Conservation (phyloP, 2,113 vertebrate genomes). For the Crypturellus undulatus region DNA sequence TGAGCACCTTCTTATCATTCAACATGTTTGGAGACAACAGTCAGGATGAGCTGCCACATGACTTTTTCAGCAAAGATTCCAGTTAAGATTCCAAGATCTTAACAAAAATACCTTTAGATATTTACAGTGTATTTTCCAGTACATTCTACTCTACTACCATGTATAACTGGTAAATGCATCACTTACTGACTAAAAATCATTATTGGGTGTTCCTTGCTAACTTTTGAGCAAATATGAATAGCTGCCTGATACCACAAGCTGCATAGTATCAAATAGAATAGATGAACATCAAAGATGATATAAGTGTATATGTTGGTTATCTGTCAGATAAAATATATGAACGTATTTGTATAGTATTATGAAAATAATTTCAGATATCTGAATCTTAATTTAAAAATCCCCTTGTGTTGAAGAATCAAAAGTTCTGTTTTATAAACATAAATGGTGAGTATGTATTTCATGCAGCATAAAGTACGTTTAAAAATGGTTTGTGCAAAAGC, state of each 20-base stretch:
- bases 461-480: not conserved
- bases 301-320: not conserved
- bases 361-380: not conserved
- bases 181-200: not conserved
- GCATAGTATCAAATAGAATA: not conserved
- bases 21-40: no score
- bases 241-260: not conserved
- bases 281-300: not conserved
- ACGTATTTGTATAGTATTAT: not conserved
- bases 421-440: not conserved
- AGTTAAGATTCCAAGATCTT: not conserved
- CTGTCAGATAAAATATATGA: not conserved
- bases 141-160: not conserved
- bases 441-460: not conserved
- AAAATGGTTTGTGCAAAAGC: not conserved
- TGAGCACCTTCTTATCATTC: no score
- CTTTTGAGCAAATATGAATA: not conserved
- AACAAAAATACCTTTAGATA: not conserved
- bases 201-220: not conserved
- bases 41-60: no score
- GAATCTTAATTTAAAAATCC: not conserved
- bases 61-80: no score
- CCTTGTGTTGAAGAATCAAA: not conserved
- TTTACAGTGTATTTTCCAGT: not conserved
- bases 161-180: not conserved